These are phyloP conservation scores for Hafferia zeledoni DNA, from an alignment of 2,797 vertebrate genomes.

Conservation along the genomic window DNA sequence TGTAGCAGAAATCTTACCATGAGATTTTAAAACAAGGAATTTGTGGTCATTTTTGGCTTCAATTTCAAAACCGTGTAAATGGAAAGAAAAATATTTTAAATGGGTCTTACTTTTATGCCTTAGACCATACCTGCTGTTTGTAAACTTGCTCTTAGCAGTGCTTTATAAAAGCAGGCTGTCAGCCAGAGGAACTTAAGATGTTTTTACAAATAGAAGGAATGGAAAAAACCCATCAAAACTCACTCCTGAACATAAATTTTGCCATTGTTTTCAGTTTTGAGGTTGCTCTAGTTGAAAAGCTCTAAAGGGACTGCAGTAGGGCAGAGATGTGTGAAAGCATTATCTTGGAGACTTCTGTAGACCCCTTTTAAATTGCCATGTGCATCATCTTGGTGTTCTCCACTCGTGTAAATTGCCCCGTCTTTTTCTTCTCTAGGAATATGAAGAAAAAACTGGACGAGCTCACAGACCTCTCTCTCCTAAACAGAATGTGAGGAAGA, in stretches of 20 bases:
- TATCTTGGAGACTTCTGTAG: neutral
- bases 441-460: constrained; percentile 91
- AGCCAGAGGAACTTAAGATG: neutral
- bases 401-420: neutral
- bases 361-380: neutral
- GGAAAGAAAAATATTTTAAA: neutral
- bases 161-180: neutral
- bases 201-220: neutral
- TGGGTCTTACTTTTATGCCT: neutral
- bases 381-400: neutral
- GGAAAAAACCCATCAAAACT: neutral
- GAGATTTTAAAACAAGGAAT: neutral
- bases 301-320: neutral
- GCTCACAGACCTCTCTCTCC: constrained; percentile 86
- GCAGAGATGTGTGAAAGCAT: neutral
- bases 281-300: neutral
- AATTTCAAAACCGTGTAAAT: neutral
- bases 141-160: neutral
- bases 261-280: neutral
- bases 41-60: neutral
- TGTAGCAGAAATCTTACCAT: accelerated
- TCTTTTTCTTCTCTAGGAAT: constrained; percentile 82
- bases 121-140: neutral
- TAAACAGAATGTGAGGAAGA: constrained; percentile 91
- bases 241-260: neutral